phyloP scores from a whole-genome alignment of 1,140 invertebrate species.

The Orius laevigatus region DNA sequence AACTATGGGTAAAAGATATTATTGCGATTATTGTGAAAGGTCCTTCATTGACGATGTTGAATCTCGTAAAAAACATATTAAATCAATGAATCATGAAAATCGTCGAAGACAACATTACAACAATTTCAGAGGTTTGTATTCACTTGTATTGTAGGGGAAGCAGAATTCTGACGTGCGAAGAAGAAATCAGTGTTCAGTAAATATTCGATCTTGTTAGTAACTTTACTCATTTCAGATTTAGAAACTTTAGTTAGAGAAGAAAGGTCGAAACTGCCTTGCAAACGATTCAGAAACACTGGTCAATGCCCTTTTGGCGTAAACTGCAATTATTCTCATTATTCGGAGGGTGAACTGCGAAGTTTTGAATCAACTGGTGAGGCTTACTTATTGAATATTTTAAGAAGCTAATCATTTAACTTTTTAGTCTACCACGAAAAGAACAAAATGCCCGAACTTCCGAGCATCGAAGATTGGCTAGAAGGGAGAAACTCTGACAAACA shows the following conservation, averaged over 20 bases:
- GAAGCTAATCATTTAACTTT: too few species aligned
- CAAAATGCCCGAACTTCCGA: too few species aligned
- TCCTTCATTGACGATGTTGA: conserved; percentile 12
- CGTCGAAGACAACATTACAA: conserved; percentile 19
- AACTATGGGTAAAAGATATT: conserved; percentile 17
- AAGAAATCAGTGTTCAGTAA: background rate
- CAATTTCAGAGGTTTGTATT: conserved; percentile 17
- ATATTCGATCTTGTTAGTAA: background rate
- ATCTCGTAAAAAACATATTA: conserved; percentile 21
- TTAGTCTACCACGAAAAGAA: too few species aligned
- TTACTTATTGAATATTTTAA: too few species aligned
- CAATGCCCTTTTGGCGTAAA: conserved; percentile 19
- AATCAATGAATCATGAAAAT: conserved; percentile 17
- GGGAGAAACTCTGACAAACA: too few species aligned
- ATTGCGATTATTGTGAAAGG: conserved; percentile 18
- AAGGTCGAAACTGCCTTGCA: conserved; percentile 17
- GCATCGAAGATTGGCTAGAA: too few species aligned
- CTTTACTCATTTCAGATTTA: conserved; percentile 15
- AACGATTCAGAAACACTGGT: conserved; percentile 15
- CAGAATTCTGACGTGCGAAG: too few species aligned
- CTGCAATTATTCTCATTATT: conserved; percentile 20
- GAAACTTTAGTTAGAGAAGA: conserved; percentile 21
- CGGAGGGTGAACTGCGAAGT: conserved; percentile 15
- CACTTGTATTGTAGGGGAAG: background rate
- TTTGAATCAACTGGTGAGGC: background rate